Conservation (phyloP, 2,797 vertebrate species). For the Sebastes reedi region DNA sequence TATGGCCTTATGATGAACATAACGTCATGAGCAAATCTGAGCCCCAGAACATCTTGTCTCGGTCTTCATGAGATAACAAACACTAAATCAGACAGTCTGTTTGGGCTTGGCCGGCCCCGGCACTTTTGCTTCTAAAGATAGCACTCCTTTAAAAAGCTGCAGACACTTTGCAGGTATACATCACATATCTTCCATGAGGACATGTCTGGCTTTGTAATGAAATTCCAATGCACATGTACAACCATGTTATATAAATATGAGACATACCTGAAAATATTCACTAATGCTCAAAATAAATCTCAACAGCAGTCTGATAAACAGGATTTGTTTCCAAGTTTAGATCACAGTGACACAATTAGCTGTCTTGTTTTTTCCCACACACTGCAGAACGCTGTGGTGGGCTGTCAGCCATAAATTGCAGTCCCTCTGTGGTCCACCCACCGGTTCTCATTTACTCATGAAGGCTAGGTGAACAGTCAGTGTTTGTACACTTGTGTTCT, state of each 20-base stretch:
- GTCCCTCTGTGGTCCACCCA: neutral
- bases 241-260: neutral
- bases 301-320: neutral
- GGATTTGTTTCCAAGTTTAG: conserved; percentile 8
- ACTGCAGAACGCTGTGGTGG: neutral
- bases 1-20: neutral
- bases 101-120: neutral
- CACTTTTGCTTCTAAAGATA: conserved; percentile 17
- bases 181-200: neutral
- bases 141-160: conserved; percentile 8
- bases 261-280: neutral
- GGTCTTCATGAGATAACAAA: conserved; percentile 32
- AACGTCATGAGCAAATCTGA: neutral
- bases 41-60: conserved; percentile 11
- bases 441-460: neutral
- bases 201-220: neutral
- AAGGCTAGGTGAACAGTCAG: neutral
- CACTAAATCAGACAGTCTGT: conserved; percentile 20
- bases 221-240: neutral
- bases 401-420: neutral
- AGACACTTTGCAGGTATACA: neutral
- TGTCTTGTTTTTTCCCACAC: neutral
- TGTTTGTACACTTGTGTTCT: neutral
- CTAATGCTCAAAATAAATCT: conserved; percentile 1
- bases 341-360: conserved; percentile 5